phyloP scores from a whole-genome alignment of 2,888 invertebrate genomes.

The Drosophila conformis region DNA sequence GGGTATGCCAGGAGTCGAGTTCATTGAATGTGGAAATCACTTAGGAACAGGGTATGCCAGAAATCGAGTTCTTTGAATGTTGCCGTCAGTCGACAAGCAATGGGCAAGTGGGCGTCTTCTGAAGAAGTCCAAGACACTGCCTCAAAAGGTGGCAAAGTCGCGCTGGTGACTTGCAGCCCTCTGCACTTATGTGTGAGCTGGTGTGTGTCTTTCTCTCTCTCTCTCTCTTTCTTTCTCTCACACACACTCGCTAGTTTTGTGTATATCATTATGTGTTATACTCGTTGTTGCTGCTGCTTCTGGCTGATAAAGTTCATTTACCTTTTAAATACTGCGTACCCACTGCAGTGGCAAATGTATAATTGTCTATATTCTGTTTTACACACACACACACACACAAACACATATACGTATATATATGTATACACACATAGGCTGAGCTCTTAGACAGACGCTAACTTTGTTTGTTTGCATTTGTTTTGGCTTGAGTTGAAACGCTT shows the following conservation, averaged over 20 bases:
- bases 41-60: conserved; percentile 10
- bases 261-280: conserved; percentile 52
- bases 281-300: conserved; percentile 58
- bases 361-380: conserved; percentile 75
- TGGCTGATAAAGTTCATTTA: conserved; percentile 77
- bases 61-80: not conserved
- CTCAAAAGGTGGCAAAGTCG: conserved; percentile 58
- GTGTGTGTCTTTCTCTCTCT: not conserved
- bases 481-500: conserved; percentile 64
- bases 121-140: conserved; percentile 48
- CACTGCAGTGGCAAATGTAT: conserved; percentile 69
- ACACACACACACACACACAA: conserved; percentile 37
- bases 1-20: conserved; percentile 10
- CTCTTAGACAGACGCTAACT: conserved; percentile 48
- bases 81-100: conserved; percentile 7
- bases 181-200: conserved; percentile 13
- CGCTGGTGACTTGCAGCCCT: conserved; percentile 33
- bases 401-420: not conserved
- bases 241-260: not conserved
- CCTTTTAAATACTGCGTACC: conserved; percentile 69
- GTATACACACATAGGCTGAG: conserved; percentile 7
- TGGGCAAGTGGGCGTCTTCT: conserved; percentile 26
- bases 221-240: not conserved
- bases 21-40: too few relatives aligned
- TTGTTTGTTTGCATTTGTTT: conserved; percentile 67